These are phyloP conservation scores for Melanchra persicariae DNA, from an alignment of 2,888 invertebrate genomes.

Conservation along the genomic window DNA sequence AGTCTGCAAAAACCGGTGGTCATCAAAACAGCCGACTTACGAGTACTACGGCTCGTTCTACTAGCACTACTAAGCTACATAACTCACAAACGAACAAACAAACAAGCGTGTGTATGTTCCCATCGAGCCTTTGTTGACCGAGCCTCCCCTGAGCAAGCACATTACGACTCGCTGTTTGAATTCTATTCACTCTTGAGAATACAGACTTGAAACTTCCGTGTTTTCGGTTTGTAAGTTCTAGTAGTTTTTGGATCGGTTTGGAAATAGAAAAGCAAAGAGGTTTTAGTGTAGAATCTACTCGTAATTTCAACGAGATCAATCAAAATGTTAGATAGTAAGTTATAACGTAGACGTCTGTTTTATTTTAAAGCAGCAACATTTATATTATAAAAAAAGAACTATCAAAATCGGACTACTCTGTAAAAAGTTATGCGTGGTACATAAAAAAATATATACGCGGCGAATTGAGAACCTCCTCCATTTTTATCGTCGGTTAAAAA, in stretches of 20 bases:
- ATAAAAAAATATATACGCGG: too few species aligned
- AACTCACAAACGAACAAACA: constrained; percentile 48
- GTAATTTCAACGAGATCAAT: background rate
- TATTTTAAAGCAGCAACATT: too few species aligned
- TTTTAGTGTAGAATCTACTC: background rate
- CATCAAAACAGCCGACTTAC: constrained; percentile 19
- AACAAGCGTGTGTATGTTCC: constrained; percentile 46
- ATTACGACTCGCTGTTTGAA: constrained; percentile 60
- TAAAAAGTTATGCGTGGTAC: too few species aligned
- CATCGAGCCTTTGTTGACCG: constrained; percentile 73
- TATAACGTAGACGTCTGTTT: too few species aligned
- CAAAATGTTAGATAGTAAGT: too few species aligned
- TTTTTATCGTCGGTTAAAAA: too few species aligned
- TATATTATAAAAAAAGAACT: too few species aligned
- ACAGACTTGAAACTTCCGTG: constrained; percentile 39
- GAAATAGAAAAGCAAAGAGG: background rate
- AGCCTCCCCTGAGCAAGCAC: constrained; percentile 65
- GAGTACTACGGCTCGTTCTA: constrained; percentile 29
- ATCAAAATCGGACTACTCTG: too few species aligned
- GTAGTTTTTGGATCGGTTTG: background rate
- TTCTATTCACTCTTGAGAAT: constrained; percentile 37
- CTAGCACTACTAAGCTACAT: constrained; percentile 14
- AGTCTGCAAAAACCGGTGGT: background rate
- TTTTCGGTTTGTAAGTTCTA: constrained; percentile 27
- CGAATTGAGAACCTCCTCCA: too few species aligned